A percentile compares a stretch with the other conserved stretches of the same genome.
Evolutionary conservation across 2,888 invertebrate genomes (phyloP).

Genomic region (Himalopsyche anomala): DNA sequence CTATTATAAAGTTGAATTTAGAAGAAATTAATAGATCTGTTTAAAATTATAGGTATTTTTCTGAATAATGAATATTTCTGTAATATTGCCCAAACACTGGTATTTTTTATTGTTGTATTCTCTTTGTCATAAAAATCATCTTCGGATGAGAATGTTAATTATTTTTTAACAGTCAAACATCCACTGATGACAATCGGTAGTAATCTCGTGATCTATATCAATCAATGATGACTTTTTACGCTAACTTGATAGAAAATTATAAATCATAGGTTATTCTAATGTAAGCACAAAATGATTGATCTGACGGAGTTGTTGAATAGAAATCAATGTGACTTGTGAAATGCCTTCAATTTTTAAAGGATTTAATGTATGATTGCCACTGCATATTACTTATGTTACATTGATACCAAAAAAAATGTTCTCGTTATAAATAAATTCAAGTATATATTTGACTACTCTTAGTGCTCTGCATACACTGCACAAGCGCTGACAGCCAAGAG

Average conservation of each 20-base stretch:
- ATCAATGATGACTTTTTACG: background rate
- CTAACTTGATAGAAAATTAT: background rate
- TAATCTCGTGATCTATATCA: background rate
- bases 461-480: too few relatives aligned
- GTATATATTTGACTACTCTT: too few relatives aligned
- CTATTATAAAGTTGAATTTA: too few relatives aligned
- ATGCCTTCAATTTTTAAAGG: slow-evolving; percentile 34
- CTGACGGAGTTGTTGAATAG: background rate
- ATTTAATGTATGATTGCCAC: background rate
- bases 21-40: too few relatives aligned
- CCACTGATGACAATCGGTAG: background rate
- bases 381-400: background rate
- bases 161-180: background rate
- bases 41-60: background rate
- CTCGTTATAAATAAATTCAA: too few relatives aligned
- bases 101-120: background rate
- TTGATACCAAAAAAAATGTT: background rate
- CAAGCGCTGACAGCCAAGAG: too few relatives aligned
- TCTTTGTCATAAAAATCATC: background rate
- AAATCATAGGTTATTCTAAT: background rate
- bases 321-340: slow-evolving; percentile 28
- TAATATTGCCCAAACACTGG: background rate
- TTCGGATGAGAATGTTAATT: background rate
- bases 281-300: slow-evolving; percentile 14
- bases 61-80: background rate